A percentile compares a stretch with the other conserved stretches of the same genome.
phyloP scores from a whole-genome alignment of 2,888 invertebrate species.

The Andrena bucephala region DNA sequence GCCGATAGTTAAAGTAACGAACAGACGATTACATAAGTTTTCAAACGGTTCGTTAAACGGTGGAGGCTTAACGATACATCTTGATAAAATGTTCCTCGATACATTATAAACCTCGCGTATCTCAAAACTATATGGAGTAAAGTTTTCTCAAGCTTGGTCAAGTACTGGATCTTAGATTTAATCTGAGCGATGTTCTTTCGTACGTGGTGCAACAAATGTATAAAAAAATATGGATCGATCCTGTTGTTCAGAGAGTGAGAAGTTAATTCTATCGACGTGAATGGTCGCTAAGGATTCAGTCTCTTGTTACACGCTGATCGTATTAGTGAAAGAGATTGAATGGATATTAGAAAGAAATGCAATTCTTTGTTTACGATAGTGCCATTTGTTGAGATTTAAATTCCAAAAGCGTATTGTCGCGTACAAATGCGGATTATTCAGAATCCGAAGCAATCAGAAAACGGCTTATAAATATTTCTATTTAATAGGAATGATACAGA shows the following conservation, averaged over 20 bases:
- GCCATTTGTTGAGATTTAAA: slow-evolving; percentile 4
- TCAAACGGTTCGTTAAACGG: slow-evolving; percentile 9
- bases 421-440: slow-evolving; percentile 12
- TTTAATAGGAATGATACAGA: slow-evolving; percentile 44
- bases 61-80: slow-evolving; percentile 12
- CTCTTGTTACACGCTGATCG: slow-evolving; percentile 12
- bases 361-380: background rate
- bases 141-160: slow-evolving; percentile 23
- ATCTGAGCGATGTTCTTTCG: slow-evolving; percentile 24
- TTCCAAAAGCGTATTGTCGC: slow-evolving; percentile 5
- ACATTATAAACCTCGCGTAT: slow-evolving; percentile 14
- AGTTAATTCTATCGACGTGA: slow-evolving; percentile 8
- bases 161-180: slow-evolving; percentile 21
- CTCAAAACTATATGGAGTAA: slow-evolving; percentile 12
- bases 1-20: slow-evolving; percentile 5
- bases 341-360: slow-evolving; percentile 37
- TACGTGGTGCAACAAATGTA: slow-evolving; percentile 35
- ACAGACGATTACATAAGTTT: slow-evolving; percentile 19
- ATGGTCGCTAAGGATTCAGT: slow-evolving; percentile 23
- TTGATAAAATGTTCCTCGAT: slow-evolving; percentile 18
- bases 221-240: slow-evolving; percentile 31
- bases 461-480: slow-evolving; percentile 11
- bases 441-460: slow-evolving; percentile 11
- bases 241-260: slow-evolving; percentile 30
- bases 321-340: slow-evolving; percentile 13